Conservation (phyloP, 2,113 vertebrate genomes). For the Nettapus auritus region DNA sequence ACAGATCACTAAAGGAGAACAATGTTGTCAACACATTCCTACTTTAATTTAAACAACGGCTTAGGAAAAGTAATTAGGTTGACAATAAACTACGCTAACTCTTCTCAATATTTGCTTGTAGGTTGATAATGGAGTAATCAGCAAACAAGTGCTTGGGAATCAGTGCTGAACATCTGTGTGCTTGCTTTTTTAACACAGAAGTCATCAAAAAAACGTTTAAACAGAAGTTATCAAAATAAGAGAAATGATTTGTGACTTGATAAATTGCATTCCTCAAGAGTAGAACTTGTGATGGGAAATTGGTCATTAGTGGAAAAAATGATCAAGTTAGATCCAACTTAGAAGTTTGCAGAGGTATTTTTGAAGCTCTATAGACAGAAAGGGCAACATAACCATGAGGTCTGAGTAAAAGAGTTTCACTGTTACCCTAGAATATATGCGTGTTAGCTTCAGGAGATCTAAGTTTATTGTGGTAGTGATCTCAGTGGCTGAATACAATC, state of each 20-base stretch:
- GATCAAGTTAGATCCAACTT: neutral
- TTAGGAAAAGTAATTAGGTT: constrained; percentile 33
- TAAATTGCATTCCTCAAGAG: neutral
- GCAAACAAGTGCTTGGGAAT: neutral
- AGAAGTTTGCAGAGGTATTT: neutral
- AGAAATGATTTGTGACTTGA: neutral
- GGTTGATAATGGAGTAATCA: constrained; percentile 35
- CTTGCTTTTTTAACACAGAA: neutral
- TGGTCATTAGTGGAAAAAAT: neutral
- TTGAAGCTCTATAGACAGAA: neutral
- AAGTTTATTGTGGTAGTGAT: neutral
- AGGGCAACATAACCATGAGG: neutral
- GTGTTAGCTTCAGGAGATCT: neutral
- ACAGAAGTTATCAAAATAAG: neutral
- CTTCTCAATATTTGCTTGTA: constrained; percentile 16
- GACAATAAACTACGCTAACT: constrained; percentile 10
- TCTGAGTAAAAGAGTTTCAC: neutral
- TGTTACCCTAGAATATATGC: neutral
- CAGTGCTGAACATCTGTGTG: neutral
- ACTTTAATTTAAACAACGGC: neutral
- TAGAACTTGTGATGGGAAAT: neutral
- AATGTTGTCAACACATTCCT: neutral
- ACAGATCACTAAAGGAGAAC: neutral
- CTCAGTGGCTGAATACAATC: constrained; percentile 21
- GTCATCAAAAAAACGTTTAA: neutral